These are phyloP conservation scores for Acridotheres tristis DNA, from an alignment of 2,797 vertebrate species.

Conservation along the genomic window DNA sequence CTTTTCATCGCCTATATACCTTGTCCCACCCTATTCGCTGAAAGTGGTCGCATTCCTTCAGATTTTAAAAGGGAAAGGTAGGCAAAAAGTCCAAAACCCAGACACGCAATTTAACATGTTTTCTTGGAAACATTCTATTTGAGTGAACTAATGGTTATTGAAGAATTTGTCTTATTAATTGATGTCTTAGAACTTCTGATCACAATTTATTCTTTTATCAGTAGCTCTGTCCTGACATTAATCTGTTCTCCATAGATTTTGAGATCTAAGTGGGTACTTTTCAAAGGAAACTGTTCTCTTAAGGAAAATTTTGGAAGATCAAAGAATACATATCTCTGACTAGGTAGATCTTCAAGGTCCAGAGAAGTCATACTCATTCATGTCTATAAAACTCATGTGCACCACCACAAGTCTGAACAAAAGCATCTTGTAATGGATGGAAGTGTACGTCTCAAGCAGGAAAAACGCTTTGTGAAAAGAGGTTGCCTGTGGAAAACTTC, in stretches of 20 bases:
- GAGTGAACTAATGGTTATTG: background rate
- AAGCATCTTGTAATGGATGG: background rate
- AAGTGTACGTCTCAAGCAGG: background rate
- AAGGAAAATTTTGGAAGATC: background rate
- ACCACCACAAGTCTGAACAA: background rate
- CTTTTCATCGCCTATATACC: background rate
- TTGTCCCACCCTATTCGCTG: background rate
- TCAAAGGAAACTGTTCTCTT: background rate
- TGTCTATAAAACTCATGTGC: background rate
- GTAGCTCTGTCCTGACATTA: background rate
- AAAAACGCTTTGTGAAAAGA: background rate
- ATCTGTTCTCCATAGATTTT: background rate
- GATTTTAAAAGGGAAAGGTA: background rate
- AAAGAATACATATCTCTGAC: background rate
- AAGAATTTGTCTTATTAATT: background rate
- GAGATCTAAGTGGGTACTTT: background rate
- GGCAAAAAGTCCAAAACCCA: background rate
- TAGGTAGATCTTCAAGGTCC: background rate
- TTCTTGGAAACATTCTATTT: background rate
- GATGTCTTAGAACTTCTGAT: background rate
- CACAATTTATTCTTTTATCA: background rate
- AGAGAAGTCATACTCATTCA: background rate
- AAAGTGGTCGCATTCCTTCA: background rate
- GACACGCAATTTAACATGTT: accelerated
- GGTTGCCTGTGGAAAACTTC: background rate